Conservation (phyloP, 2,888 invertebrate species). For the Dioctria rufipes region DNA sequence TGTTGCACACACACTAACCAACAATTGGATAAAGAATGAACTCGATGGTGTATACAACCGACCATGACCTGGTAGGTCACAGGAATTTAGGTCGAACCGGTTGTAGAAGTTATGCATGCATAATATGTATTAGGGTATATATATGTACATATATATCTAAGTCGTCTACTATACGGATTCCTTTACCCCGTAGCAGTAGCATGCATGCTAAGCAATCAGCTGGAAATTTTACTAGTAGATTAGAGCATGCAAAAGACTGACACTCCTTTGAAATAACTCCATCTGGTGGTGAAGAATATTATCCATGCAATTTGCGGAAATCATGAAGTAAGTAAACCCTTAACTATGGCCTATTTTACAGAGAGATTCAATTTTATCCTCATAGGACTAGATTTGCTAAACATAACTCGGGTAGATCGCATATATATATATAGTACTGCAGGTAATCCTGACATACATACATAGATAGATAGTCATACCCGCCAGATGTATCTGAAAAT, state of each 20-base stretch:
- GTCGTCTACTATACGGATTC: not conserved
- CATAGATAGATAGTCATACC: not conserved
- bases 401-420: not conserved
- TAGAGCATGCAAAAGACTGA: not conserved
- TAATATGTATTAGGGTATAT: not conserved
- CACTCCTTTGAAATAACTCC: conserved; percentile 5
- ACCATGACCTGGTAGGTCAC: conserved; percentile 51
- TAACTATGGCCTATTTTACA: conserved; percentile 31
- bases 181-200: conserved; percentile 17
- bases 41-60: conserved; percentile 39
- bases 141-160: no score
- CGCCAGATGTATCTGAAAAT: not conserved
- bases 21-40: conserved; percentile 18
- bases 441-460: not conserved
- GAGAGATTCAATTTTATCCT: conserved; percentile 23
- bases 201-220: conserved; percentile 5
- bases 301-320: conserved; percentile 25
- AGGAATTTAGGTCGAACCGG: conserved; percentile 48
- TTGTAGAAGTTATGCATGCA: not conserved
- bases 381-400: not conserved
- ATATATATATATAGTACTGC: not conserved
- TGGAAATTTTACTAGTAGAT: conserved; percentile 26
- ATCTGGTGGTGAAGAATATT: conserved; percentile 15
- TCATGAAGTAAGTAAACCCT: conserved; percentile 19
- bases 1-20: not conserved